A percentile compares a stretch with the other conserved stretches of the same genome.
Evolutionary conservation across 2,888 invertebrate species (phyloP).

Genomic region (Urechis unicinctus): DNA sequence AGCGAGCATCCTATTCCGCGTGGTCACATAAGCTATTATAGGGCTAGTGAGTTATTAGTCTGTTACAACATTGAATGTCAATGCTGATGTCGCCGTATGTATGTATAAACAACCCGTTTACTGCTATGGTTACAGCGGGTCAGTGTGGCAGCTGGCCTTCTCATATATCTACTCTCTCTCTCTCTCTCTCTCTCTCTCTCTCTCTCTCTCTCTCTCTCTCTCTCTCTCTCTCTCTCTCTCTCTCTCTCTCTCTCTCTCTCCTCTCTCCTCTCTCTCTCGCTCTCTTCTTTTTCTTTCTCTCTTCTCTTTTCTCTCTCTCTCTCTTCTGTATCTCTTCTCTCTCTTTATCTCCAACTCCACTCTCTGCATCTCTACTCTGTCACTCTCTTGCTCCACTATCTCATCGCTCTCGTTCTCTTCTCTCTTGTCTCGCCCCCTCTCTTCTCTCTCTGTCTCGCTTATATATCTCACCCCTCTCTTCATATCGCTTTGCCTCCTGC

Average conservation of each 20-base stretch:
- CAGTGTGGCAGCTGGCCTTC: too few species aligned
- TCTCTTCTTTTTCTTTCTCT: not conserved
- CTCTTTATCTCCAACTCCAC: not conserved
- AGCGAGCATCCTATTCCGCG: too few species aligned
- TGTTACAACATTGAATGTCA: too few species aligned
- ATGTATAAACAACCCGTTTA: too few species aligned
- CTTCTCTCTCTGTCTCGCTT: not conserved
- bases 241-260: slow-evolving; percentile 6
- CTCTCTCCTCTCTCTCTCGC: too few species aligned
- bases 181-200: not conserved
- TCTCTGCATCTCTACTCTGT: not conserved
- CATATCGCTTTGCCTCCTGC: not conserved
- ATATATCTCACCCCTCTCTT: not conserved
- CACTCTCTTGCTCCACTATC: not conserved
- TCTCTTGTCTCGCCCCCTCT: not conserved
- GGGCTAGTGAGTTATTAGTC: too few species aligned
- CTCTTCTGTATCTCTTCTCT: not conserved
- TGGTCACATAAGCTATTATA: too few species aligned
- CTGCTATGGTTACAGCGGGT: too few species aligned
- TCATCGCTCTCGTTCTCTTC: not conserved
- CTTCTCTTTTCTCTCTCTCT: not conserved
- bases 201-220: not conserved
- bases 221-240: slow-evolving; percentile 5
- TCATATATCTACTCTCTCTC: not conserved
- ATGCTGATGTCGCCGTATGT: too few species aligned